Percentiles rank a stretch among this genome's conserved stretches.
Conservation (phyloP, 2,888 invertebrate genomes). For the Drosophila prolongata region DNA sequence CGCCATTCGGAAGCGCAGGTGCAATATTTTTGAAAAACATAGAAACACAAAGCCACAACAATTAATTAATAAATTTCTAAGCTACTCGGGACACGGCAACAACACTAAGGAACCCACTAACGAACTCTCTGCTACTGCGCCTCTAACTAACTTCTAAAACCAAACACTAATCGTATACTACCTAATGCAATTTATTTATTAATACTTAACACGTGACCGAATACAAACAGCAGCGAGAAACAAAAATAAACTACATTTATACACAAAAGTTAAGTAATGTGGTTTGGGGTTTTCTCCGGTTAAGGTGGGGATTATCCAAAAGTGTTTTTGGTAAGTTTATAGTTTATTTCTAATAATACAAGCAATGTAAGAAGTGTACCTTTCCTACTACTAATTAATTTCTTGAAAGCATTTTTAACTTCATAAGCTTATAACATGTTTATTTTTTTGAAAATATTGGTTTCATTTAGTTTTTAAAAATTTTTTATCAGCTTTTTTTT, state of each 20-base stretch:
- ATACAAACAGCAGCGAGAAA: slow-evolving; percentile 32
- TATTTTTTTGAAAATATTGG: no score
- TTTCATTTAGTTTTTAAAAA: no score
- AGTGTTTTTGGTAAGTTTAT: no score
- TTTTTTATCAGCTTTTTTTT: background rate
- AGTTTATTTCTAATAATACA: no score
- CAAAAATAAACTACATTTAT: slow-evolving; percentile 49
- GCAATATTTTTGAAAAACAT: slow-evolving; percentile 67
- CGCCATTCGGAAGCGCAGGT: slow-evolving; percentile 44
- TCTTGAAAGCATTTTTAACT: no score
- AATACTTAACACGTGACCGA: slow-evolving; percentile 47
- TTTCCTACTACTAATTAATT: no score
- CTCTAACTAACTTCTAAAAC: slow-evolving; percentile 55
- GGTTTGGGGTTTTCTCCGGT: background rate
- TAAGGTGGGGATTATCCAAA: background rate
- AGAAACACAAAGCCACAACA: slow-evolving; percentile 12
- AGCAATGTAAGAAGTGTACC: no score
- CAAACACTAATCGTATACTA: slow-evolving; percentile 68
- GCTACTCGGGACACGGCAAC: slow-evolving; percentile 34
- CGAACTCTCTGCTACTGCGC: slow-evolving; percentile 71
- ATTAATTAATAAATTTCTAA: slow-evolving; percentile 46
- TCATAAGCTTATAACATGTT: no score
- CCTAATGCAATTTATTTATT: slow-evolving; percentile 68
- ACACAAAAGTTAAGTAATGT: slow-evolving; percentile 20
- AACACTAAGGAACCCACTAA: slow-evolving; percentile 28